A percentile compares a stretch with the other conserved stretches of the same genome.
These are phyloP conservation scores for Zosterops hypoxanthus DNA, from an alignment of 2,113 vertebrate species.

Conservation along the genomic window DNA sequence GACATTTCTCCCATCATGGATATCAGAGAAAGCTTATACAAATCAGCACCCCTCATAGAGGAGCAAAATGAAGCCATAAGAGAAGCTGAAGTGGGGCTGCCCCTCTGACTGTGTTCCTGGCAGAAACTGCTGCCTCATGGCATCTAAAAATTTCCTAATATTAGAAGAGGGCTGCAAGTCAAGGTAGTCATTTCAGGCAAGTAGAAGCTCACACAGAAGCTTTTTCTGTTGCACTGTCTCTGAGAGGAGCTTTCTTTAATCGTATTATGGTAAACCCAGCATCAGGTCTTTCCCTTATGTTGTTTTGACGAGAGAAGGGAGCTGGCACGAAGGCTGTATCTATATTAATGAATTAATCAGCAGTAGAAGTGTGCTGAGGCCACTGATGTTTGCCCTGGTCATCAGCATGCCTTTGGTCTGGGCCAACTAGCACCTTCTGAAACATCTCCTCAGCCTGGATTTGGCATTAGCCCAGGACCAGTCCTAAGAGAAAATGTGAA, in stretches of 20 bases:
- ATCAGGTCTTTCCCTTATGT: background rate
- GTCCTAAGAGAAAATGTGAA: background rate
- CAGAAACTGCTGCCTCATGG: background rate
- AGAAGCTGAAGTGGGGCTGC: background rate
- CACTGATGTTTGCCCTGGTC: background rate
- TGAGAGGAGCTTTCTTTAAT: conserved; percentile 11
- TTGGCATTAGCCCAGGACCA: background rate
- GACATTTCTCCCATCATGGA: background rate
- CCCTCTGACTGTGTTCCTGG: background rate
- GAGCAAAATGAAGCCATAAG: background rate
- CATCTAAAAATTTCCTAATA: background rate
- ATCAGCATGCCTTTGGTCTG: background rate
- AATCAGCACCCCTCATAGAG: fast-evolving
- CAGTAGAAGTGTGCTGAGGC: background rate
- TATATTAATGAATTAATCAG: background rate
- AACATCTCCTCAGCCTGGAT: background rate
- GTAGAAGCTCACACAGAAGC: background rate
- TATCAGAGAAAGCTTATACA: background rate
- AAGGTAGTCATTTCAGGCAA: background rate
- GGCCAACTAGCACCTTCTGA: background rate
- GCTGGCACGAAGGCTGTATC: background rate
- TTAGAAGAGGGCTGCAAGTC: background rate
- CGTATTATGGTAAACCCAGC: background rate
- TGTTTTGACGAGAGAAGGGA: background rate
- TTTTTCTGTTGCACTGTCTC: background rate